phyloP scores from a whole-genome alignment of 2,888 invertebrate genomes.

The Ethmia dodecea region DNA sequence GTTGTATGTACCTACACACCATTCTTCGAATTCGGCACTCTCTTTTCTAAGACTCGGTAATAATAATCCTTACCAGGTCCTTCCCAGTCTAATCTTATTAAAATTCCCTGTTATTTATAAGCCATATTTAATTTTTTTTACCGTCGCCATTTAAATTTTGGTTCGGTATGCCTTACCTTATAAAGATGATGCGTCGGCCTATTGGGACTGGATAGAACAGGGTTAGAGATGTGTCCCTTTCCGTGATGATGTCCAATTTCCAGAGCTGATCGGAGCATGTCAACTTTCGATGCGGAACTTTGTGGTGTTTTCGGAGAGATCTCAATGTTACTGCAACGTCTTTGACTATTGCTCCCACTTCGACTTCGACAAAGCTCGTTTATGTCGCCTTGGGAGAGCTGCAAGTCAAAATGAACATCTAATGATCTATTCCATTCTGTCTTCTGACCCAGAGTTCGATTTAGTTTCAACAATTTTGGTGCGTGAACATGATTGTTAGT shows the following conservation, averaged over 20 bases:
- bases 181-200: conserved; percentile 45
- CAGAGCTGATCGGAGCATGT: conserved; percentile 82
- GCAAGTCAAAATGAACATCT: conserved; percentile 26
- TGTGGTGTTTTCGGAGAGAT: conserved; percentile 53
- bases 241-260: conserved; percentile 80
- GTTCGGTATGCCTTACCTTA: conserved; percentile 59
- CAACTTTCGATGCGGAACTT: conserved; percentile 79
- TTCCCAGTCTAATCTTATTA: too few relatives aligned
- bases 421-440: too few relatives aligned
- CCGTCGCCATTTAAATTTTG: too few relatives aligned
- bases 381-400: conserved; percentile 74
- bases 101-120: too few relatives aligned
- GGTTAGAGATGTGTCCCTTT: conserved; percentile 78
- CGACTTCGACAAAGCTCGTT: conserved; percentile 67
- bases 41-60: too few relatives aligned
- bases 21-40: too few relatives aligned
- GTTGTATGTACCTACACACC: too few relatives aligned
- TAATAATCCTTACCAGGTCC: too few relatives aligned
- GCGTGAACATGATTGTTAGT: too few relatives aligned
- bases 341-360: conserved; percentile 67
- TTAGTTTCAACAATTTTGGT: too few relatives aligned
- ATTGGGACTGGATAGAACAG: conserved; percentile 62
- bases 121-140: too few relatives aligned
- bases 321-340: conserved; percentile 78
- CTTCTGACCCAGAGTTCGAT: too few relatives aligned